Evolutionary conservation across 2,888 invertebrate genomes (phyloP).

Genomic region (Pantelozetes paolii): DNA sequence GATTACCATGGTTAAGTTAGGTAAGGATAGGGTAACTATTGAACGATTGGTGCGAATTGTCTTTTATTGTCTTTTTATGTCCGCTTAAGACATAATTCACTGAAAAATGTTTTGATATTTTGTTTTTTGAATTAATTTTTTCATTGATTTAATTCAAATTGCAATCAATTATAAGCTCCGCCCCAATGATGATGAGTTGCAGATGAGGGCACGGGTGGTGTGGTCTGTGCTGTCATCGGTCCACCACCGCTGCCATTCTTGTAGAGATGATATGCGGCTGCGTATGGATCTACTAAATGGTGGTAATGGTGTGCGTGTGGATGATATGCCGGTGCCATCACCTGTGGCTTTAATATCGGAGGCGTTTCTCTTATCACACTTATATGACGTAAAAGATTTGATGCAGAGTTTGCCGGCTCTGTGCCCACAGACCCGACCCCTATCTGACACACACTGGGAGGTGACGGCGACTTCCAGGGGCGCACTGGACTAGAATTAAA

Average conservation of each 20-base stretch:
- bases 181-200: slow-evolving; percentile 38
- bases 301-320: slow-evolving; percentile 40
- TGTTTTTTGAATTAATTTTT: too few species aligned
- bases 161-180: slow-evolving; percentile 40
- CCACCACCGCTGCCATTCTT: slow-evolving; percentile 36
- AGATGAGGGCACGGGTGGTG: background rate
- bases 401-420: background rate
- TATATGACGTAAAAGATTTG: slow-evolving; percentile 43
- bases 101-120: too few species aligned
- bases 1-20: too few species aligned
- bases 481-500: slow-evolving; percentile 44
- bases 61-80: too few species aligned
- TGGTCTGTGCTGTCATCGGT: slow-evolving; percentile 11
- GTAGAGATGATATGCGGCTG: slow-evolving; percentile 42
- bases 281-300: slow-evolving; percentile 42
- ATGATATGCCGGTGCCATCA: slow-evolving; percentile 36
- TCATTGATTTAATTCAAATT: too few species aligned
- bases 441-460: slow-evolving; percentile 30
- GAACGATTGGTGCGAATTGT: too few species aligned
- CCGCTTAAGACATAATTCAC: too few species aligned
- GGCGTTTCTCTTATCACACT: slow-evolving; percentile 44
- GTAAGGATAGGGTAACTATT: too few species aligned
- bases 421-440: background rate
- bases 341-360: slow-evolving; percentile 43
- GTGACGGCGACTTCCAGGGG: slow-evolving; percentile 43